Conservation (phyloP, 2,113 vertebrate genomes). For the Aldabrachelys gigantea region DNA sequence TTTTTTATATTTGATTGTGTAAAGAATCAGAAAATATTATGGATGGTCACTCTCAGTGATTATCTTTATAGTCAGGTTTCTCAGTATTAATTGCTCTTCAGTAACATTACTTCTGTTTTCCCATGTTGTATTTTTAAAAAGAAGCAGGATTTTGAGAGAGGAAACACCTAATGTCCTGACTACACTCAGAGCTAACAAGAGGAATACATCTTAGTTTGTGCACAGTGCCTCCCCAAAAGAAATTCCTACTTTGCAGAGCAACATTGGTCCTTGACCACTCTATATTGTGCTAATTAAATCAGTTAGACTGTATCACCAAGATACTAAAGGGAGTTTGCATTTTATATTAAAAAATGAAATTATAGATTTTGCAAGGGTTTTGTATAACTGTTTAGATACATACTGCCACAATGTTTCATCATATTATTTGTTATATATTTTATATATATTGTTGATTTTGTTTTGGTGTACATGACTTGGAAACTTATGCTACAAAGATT, state of each 20-base stretch:
- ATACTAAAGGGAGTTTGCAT: neutral
- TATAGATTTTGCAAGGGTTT: neutral
- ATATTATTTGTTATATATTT: neutral
- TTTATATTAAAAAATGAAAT: neutral
- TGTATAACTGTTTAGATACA: slow-evolving; percentile 6
- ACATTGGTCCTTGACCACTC: slow-evolving; percentile 19
- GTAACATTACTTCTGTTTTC: slow-evolving; percentile 39
- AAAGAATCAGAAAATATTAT: neutral
- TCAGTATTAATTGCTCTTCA: neutral
- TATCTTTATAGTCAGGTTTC: neutral
- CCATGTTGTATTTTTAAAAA: neutral
- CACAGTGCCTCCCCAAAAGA: slow-evolving; percentile 43
- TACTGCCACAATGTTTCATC: neutral
- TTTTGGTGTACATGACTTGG: slow-evolving; percentile 11
- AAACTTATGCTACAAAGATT: neutral
- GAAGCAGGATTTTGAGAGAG: slow-evolving; percentile 13
- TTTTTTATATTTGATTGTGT: neutral
- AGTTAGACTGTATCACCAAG: slow-evolving; percentile 4
- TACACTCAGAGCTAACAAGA: slow-evolving; percentile 16
- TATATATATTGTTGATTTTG: neutral
- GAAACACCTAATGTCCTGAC: neutral
- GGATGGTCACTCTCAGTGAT: neutral
- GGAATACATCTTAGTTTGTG: slow-evolving; percentile 17
- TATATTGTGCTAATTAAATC: slow-evolving; percentile 63
- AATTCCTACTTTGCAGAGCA: slow-evolving; percentile 56